These are phyloP conservation scores for Pelecanus crispus DNA, from an alignment of 2,113 vertebrate species.

Conservation along the genomic window DNA sequence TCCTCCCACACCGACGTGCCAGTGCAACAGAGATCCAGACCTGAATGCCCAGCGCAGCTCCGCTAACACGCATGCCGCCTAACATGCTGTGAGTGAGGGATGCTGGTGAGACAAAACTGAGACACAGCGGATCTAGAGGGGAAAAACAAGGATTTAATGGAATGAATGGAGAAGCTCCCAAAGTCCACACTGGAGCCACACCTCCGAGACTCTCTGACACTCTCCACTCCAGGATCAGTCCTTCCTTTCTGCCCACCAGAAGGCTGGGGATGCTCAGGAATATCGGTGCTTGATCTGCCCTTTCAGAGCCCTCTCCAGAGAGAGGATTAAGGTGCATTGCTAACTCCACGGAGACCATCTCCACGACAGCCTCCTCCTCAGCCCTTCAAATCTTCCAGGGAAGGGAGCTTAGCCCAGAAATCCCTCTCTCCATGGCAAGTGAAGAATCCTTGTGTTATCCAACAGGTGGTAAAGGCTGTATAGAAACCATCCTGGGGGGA, in stretches of 20 bases:
- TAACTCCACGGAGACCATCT: background rate
- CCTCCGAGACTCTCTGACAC: background rate
- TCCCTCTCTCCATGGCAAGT: background rate
- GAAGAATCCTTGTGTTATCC: background rate
- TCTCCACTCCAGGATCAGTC: background rate
- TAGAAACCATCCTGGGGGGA: background rate
- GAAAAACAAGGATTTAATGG: constrained; percentile 67
- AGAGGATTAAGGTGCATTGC: constrained; percentile 17
- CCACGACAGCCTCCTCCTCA: background rate
- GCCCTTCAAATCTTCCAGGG: background rate
- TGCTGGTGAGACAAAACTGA: background rate
- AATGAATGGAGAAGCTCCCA: constrained; percentile 12
- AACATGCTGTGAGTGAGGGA: background rate
- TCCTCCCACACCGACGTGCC: background rate
- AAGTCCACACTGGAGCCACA: background rate
- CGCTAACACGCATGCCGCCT: rapidly evolving
- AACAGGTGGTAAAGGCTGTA: background rate
- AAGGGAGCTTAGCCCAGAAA: background rate
- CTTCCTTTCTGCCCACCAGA: background rate
- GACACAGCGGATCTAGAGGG: background rate
- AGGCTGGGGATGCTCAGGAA: background rate
- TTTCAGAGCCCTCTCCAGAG: background rate
- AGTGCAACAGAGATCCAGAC: background rate
- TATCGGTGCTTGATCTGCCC: background rate
- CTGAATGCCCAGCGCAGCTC: background rate